These are phyloP conservation scores for Neuroscelio doddi DNA, from an alignment of 2,888 invertebrate genomes.

Conservation along the genomic window DNA sequence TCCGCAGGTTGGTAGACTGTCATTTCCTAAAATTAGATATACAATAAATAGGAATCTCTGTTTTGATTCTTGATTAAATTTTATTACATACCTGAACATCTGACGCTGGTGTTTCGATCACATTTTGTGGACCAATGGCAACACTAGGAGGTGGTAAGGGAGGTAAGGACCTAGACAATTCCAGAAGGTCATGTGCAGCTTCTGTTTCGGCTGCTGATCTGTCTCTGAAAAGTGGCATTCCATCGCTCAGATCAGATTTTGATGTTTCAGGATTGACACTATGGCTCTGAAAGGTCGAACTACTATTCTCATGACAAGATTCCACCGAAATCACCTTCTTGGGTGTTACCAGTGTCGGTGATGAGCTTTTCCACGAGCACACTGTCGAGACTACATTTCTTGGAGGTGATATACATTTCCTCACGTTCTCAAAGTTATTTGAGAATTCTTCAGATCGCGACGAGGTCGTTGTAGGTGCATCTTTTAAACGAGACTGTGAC, in stretches of 20 bases:
- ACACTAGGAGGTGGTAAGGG: slow-evolving; percentile 82
- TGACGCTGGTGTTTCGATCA: slow-evolving; percentile 70
- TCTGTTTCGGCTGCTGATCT: slow-evolving; percentile 85
- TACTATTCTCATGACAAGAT: neutral
- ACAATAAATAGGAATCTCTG: too few species aligned
- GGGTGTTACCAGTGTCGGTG: slow-evolving; percentile 8
- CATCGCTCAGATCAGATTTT: slow-evolving; percentile 28
- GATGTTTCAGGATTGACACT: neutral
- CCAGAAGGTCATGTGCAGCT: slow-evolving; percentile 88
- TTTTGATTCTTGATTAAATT: too few species aligned
- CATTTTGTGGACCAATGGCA: slow-evolving; percentile 77
- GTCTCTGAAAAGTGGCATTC: slow-evolving; percentile 61
- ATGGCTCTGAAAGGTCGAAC: slow-evolving; percentile 8
- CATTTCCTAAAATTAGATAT: slow-evolving; percentile 55
- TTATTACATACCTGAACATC: slow-evolving; percentile 58
- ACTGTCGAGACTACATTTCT: neutral
- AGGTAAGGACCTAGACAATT: slow-evolving; percentile 84
- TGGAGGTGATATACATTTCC: neutral
- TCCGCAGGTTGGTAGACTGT: slow-evolving; percentile 64
- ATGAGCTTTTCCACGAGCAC: neutral
- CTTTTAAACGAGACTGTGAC: neutral
- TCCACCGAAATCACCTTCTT: neutral
- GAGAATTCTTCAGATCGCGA: slow-evolving; percentile 13
- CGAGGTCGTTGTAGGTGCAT: neutral
- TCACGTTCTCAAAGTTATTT: slow-evolving; percentile 1